phyloP scores from a whole-genome alignment of 2,113 vertebrate genomes.

The Bambusicola thoracicus region DNA sequence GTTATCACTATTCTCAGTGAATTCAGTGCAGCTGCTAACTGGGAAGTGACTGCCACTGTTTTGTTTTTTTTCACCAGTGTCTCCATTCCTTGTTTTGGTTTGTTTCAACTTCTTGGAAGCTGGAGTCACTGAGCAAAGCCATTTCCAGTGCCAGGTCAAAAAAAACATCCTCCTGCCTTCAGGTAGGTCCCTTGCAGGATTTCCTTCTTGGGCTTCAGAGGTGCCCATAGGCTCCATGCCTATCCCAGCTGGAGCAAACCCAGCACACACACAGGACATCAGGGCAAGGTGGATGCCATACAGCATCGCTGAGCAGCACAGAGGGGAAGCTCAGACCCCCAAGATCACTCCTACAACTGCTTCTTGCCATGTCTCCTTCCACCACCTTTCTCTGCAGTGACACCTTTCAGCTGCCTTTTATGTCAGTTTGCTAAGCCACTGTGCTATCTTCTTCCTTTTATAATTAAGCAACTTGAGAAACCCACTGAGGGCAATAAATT shows the following conservation, averaged over 20 bases:
- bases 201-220: neutral
- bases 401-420: conserved; percentile 66
- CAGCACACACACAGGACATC: neutral
- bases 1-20: neutral
- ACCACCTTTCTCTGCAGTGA: conserved; percentile 6
- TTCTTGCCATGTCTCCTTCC: neutral
- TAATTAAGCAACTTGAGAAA: conserved; percentile 82
- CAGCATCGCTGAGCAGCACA: neutral
- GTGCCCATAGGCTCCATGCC: neutral
- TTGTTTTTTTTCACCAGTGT: neutral
- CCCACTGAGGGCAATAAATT: conserved; percentile 81
- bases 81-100: neutral
- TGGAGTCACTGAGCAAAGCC: conserved; percentile 58
- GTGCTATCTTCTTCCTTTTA: conserved; percentile 77
- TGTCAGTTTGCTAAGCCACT: conserved; percentile 58
- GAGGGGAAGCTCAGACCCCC: neutral
- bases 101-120: conserved; percentile 54
- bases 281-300: neutral
- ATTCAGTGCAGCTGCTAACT: neutral
- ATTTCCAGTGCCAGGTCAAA: conserved; percentile 78
- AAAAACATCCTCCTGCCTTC: neutral
- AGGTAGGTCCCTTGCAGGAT: neutral
- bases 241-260: neutral
- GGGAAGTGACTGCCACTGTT: neutral
- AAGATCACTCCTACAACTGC: neutral